Percentiles rank a stretch among this genome's conserved stretches.
These are phyloP conservation scores for Cotesia glomerata DNA, from an alignment of 1,140 invertebrate genomes.

Conservation along the genomic window DNA sequence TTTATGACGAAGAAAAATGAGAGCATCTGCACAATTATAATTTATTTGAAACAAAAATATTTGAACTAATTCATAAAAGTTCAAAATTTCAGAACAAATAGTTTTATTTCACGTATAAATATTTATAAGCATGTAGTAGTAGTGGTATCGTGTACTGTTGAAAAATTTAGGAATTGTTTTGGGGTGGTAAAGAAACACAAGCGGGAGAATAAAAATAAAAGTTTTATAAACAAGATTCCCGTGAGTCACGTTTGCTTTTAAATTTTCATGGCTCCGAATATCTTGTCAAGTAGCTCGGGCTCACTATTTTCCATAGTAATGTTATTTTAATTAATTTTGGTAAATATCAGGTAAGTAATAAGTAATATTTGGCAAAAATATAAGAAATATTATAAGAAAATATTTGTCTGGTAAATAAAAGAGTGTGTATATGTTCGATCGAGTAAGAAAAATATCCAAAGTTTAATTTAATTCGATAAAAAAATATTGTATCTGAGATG, in stretches of 20 bases:
- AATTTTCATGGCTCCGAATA: not conserved
- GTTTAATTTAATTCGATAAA: too few species aligned
- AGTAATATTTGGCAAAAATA: not conserved
- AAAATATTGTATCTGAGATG: too few species aligned
- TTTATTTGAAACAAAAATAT: too few species aligned
- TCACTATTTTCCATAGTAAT: conserved; percentile 7
- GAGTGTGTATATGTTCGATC: too few species aligned
- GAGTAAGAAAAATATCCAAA: too few species aligned
- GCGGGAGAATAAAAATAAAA: conserved; percentile 23
- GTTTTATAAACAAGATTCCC: conserved; percentile 35
- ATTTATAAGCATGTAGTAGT: not conserved
- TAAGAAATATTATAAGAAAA: not conserved
- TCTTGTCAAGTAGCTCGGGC: not conserved
- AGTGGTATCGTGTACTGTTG: not conserved
- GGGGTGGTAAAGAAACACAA: conserved; percentile 2
- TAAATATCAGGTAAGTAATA: not conserved
- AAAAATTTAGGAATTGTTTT: not conserved
- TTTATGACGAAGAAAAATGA: too few species aligned
- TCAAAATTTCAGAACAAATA: not conserved
- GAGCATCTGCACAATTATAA: too few species aligned
- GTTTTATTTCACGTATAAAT: not conserved
- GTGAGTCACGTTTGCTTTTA: conserved; percentile 18
- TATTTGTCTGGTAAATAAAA: too few species aligned
- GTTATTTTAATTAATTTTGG: conserved; percentile 3
- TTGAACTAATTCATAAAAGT: not conserved